Evolutionary conservation across 2,113 vertebrate genomes (phyloP).

Genomic region (Strix aluco): DNA sequence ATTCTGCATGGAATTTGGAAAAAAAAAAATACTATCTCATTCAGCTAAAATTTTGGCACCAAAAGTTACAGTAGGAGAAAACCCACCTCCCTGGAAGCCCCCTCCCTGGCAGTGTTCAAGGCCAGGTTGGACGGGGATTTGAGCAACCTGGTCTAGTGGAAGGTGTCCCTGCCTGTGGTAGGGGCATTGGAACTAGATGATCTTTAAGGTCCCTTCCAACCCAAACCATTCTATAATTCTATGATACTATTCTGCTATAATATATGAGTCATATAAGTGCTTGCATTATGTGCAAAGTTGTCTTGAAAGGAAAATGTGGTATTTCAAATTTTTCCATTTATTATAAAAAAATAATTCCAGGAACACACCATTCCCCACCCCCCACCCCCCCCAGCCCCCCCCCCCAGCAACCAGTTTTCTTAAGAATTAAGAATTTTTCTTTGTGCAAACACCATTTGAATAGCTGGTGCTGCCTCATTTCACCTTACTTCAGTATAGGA

Average conservation of each 20-base stretch:
- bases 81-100: accelerated
- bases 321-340: not conserved
- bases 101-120: no score
- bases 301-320: not conserved
- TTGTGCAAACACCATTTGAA: not conserved
- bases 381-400: not conserved
- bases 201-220: no score
- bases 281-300: not conserved
- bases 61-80: not conserved
- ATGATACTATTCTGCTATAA: not conserved
- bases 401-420: not conserved
- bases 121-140: no score
- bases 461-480: not conserved
- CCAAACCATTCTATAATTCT: no score
- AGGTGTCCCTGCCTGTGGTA: no score
- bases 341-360: not conserved
- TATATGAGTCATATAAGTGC: not conserved
- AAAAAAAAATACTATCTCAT: not conserved
- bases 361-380: not conserved
- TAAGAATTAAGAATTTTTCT: not conserved
- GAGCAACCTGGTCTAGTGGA: no score
- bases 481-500: not conserved
- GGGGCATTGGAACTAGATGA: no score
- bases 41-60: not conserved
- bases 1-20: not conserved